Evolutionary conservation across 2,888 invertebrate species (phyloP).

Genomic region (Acholoe squamosa): DNA sequence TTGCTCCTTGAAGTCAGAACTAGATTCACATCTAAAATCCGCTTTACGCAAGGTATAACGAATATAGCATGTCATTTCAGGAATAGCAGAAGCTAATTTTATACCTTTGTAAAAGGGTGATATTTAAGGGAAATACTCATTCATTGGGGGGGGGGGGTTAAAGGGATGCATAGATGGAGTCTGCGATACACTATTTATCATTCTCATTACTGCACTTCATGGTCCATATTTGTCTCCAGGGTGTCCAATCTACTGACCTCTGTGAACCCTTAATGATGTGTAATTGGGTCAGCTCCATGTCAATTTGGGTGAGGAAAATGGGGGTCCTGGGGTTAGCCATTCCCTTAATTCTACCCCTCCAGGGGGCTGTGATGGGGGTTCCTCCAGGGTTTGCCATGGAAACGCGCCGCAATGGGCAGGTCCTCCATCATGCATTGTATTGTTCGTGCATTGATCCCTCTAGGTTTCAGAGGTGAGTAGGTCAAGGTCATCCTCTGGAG

Average conservation of each 20-base stretch:
- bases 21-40: too few species aligned
- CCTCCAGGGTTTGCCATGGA: constrained; percentile 13
- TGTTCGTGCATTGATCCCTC: not conserved
- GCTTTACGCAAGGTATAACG: too few species aligned
- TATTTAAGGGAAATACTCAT: too few species aligned
- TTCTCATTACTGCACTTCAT: too few species aligned
- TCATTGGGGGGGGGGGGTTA: too few species aligned
- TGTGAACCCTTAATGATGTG: not conserved
- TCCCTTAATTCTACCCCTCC: not conserved
- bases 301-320: not conserved
- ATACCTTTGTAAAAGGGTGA: too few species aligned
- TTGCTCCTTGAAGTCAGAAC: too few species aligned
- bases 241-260: not conserved
- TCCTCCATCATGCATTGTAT: constrained; percentile 17
- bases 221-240: not conserved
- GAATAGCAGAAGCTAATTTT: too few species aligned
- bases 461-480: not conserved
- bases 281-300: not conserved
- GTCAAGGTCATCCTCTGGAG: not conserved
- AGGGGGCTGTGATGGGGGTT: not conserved
- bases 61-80: too few species aligned
- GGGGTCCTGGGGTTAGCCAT: not conserved
- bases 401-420: not conserved
- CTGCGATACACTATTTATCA: too few species aligned
- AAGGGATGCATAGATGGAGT: too few species aligned